A percentile compares a stretch with the other conserved stretches of the same genome.
These are phyloP conservation scores for Mesorhabditis spiculigera DNA, from an alignment of 2,888 invertebrate genomes.

Conservation along the genomic window DNA sequence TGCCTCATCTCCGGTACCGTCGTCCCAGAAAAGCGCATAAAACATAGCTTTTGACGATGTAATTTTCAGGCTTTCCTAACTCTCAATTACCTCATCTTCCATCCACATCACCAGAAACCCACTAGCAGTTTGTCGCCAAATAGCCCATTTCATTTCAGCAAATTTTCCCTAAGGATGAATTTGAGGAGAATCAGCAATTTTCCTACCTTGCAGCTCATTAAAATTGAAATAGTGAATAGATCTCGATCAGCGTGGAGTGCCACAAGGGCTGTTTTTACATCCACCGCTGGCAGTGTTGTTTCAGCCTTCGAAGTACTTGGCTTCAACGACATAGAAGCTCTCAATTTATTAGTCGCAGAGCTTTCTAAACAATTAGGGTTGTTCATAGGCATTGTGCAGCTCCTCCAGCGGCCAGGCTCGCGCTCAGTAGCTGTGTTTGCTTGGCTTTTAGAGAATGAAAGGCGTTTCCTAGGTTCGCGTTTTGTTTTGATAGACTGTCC, in stretches of 20 bases:
- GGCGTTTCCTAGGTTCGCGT: too few relatives aligned
- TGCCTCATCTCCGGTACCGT: constrained; percentile 35
- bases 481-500: too few relatives aligned
- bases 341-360: constrained; percentile 16
- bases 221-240: constrained; percentile 45
- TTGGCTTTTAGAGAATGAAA: not conserved
- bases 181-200: not conserved
- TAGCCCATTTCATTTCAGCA: constrained; percentile 54
- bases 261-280: constrained; percentile 36
- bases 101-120: constrained; percentile 11
- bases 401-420: constrained; percentile 1
- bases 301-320: not conserved
- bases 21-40: constrained; percentile 19
- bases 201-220: constrained; percentile 45
- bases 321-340: constrained; percentile 21
- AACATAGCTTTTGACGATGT: not conserved
- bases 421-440: not conserved
- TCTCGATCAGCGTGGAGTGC: constrained; percentile 53
- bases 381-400: constrained; percentile 3
- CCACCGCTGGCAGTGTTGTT: constrained; percentile 15
- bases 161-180: constrained; percentile 38
- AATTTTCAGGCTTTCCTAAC: not conserved
- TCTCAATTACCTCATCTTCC: constrained; percentile 25
- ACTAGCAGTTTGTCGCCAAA: constrained; percentile 49
- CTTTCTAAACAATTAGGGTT: not conserved